Percentiles rank a stretch among this genome's conserved stretches.
phyloP scores from a whole-genome alignment of 2,113 vertebrate genomes.

The Cnemophilus loriae region DNA sequence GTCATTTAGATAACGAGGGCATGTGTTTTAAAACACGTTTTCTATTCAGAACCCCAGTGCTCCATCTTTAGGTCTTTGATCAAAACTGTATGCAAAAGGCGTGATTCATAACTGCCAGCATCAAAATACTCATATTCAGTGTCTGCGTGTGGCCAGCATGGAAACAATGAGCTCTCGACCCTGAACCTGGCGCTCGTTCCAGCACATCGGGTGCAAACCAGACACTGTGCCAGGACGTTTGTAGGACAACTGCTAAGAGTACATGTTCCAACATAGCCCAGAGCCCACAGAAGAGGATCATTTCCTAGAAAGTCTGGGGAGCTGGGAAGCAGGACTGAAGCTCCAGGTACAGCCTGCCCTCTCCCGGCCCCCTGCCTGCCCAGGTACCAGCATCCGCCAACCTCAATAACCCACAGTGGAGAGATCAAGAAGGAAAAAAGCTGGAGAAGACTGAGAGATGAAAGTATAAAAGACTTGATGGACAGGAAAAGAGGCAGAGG shows the following conservation, averaged over 20 bases:
- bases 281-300: not conserved
- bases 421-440: not conserved
- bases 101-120: not conserved
- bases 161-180: not conserved
- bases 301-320: not conserved
- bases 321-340: not conserved
- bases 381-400: accelerated
- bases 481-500: not conserved
- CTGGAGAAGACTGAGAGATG: not conserved
- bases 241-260: not conserved
- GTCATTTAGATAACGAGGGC: not conserved
- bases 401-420: accelerated
- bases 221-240: not conserved
- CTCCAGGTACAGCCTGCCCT: constrained; percentile 38
- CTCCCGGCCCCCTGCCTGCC: constrained; percentile 36
- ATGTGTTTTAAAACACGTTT: not conserved
- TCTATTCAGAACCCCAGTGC: not conserved
- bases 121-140: not conserved
- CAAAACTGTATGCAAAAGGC: not conserved
- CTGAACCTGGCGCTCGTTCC: accelerated
- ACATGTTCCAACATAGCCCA: accelerated
- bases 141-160: not conserved
- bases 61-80: constrained; percentile 46
- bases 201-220: accelerated
- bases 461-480: too few species aligned